A percentile compares a stretch with the other conserved stretches of the same genome.
Evolutionary conservation across 2,113 vertebrate genomes (phyloP).

Genomic region (Odocoileus virginianus): DNA sequence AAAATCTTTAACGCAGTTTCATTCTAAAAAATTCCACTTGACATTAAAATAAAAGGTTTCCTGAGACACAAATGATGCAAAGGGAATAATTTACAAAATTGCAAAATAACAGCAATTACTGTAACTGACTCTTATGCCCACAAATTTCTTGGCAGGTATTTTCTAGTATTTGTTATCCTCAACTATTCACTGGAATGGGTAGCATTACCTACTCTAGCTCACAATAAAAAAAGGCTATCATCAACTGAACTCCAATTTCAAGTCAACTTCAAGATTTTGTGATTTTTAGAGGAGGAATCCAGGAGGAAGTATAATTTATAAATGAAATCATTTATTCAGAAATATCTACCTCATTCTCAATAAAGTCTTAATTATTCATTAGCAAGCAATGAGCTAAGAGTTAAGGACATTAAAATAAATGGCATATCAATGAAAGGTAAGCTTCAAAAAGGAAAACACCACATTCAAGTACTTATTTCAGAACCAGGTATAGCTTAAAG

Average conservation of each 20-base stretch:
- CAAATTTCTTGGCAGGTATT: neutral
- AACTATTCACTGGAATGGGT: neutral
- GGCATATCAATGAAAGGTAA: neutral
- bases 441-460: neutral
- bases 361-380: neutral
- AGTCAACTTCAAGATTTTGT: neutral
- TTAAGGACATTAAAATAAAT: neutral
- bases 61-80: neutral
- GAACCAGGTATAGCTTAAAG: neutral
- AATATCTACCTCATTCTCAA: neutral
- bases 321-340: neutral
- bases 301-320: neutral
- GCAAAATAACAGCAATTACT: slow-evolving; percentile 7
- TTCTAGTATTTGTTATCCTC: neutral
- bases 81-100: neutral
- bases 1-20: neutral
- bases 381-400: neutral
- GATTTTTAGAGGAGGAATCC: neutral
- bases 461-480: neutral
- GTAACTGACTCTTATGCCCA: neutral
- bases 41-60: neutral
- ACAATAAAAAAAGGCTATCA: neutral
- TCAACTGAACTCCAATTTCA: neutral
- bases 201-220: neutral
- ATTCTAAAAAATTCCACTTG: neutral